Evolutionary conservation across 2,113 vertebrate species (phyloP), one percentile per base, ranked within the genome.

Genomic region (Lepus timidus): DNA sequence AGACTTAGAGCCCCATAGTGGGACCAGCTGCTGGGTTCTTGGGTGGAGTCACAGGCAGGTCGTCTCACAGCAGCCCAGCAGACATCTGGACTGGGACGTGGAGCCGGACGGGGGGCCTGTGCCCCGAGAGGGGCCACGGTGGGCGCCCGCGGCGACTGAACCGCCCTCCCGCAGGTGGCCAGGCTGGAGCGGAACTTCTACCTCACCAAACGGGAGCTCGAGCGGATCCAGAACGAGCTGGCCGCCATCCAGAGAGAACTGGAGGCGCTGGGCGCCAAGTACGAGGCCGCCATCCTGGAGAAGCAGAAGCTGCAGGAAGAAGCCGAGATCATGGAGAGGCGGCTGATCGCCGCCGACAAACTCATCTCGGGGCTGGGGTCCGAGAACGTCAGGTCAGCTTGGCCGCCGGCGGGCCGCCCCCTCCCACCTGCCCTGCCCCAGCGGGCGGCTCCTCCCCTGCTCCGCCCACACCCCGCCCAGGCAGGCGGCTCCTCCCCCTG

Each of bases 331-430:
- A 99, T 99, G 99, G 99, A 99, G 97, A 98, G 99, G 78, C 98
- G 99, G 92, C 98, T 99, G 36, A 97, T 98, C 0, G 99, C 99
- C 0, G 99, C 99, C 0, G 99, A 99, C 98, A 99, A 99, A 92
- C 99, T 99, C 80, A 99, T 99, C 16, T 99, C 98, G 0, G 99
- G 99, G 23, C 98, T 99, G 85, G 99, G 99, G 76, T 99, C 99
- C 0, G 99, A 99, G 96, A 99, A 99, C 6, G 16, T 99, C 97
- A 98, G 99, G 99, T 99, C 96, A 97, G 98, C 36, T 25, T 33
- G 33, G 33, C 33, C 33, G 33, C 33, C 33, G 33, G 33, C 33
- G 33, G 33, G 33, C 33, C 33, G 36, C 36, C 36, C 36, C 36
- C 36, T 36, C 36, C 36, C 36, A 36, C 36, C 36, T 36, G 36